These are phyloP conservation scores for Drosophila paramelanica DNA, from an alignment of 2,888 invertebrate genomes.

Conservation along the genomic window DNA sequence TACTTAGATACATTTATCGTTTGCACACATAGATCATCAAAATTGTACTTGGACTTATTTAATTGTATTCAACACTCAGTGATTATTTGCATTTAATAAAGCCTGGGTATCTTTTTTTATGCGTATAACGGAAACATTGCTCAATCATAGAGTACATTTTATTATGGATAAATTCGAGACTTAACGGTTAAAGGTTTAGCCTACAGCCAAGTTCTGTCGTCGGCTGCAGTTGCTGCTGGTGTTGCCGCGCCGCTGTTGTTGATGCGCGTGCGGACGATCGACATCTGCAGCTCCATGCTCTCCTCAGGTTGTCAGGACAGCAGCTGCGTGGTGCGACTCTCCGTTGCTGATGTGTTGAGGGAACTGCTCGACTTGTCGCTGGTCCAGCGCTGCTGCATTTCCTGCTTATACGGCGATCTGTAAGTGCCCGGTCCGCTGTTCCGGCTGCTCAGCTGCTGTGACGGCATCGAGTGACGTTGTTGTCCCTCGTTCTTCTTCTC, in stretches of 20 bases:
- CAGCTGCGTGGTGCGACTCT: conserved; percentile 54
- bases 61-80: conserved; percentile 17
- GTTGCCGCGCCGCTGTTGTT: conserved; percentile 27
- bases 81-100: conserved; percentile 25
- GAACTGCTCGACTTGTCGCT: conserved; percentile 30
- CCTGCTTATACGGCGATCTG: conserved; percentile 58
- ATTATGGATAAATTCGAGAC: conserved; percentile 46
- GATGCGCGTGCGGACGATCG: conserved; percentile 52
- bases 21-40: conserved; percentile 21
- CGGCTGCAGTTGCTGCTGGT: conserved; percentile 21
- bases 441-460: conserved; percentile 42
- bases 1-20: conserved; percentile 7
- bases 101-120: background rate
- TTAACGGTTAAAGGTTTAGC: background rate
- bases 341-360: conserved; percentile 23
- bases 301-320: conserved; percentile 64
- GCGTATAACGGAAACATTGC: conserved; percentile 1
- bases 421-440: conserved; percentile 16
- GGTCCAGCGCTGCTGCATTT: conserved; percentile 58
- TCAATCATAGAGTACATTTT: background rate
- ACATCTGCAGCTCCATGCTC: conserved; percentile 55
- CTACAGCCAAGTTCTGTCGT: conserved; percentile 83
- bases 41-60: conserved; percentile 8
- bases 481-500: conserved; percentile 32
- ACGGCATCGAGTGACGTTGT: conserved; percentile 65